phyloP scores from a whole-genome alignment of 2,888 invertebrate species.

The Hydrotaea diabolus region DNA sequence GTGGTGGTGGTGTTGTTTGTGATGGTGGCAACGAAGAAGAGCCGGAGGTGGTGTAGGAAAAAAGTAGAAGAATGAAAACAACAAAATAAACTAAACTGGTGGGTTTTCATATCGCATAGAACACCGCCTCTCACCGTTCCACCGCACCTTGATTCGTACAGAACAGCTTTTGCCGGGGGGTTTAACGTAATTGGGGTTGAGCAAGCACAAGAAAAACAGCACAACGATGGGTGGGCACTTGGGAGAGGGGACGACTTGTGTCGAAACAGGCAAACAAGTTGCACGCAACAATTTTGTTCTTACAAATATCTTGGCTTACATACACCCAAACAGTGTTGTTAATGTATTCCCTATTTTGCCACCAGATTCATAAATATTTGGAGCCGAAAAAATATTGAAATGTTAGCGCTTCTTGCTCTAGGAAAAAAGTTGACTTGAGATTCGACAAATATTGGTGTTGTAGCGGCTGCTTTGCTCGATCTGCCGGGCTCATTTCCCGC shows the following conservation, averaged over 20 bases:
- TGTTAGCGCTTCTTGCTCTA: too few relatives aligned
- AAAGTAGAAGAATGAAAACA: not conserved
- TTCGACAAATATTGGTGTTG: too few relatives aligned
- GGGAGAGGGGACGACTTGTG: too few relatives aligned
- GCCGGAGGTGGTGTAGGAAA: not conserved
- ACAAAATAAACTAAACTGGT: conserved; percentile 5
- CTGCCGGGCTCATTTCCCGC: too few relatives aligned
- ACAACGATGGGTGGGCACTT: conserved; percentile 13
- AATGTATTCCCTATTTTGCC: too few relatives aligned
- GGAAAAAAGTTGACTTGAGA: too few relatives aligned
- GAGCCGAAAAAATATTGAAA: too few relatives aligned
- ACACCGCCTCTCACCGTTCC: not conserved
- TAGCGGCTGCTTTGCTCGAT: too few relatives aligned
- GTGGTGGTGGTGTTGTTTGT: not conserved
- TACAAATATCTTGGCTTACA: too few relatives aligned
- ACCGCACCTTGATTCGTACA: conserved; percentile 10
- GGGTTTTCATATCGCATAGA: conserved; percentile 1
- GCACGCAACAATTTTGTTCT: conserved; percentile 49
- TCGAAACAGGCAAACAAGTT: conserved; percentile 47
- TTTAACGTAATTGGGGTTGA: conserved; percentile 55
- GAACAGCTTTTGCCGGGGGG: conserved; percentile 7
- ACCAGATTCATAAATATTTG: too few relatives aligned
- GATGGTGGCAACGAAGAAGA: not conserved
- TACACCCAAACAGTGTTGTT: too few relatives aligned
- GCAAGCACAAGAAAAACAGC: conserved; percentile 42